Percentiles rank a stretch among this genome's conserved stretches.
These are phyloP conservation scores for Panthera uncia DNA, from an alignment of 2,113 vertebrate genomes.

Conservation along the genomic window DNA sequence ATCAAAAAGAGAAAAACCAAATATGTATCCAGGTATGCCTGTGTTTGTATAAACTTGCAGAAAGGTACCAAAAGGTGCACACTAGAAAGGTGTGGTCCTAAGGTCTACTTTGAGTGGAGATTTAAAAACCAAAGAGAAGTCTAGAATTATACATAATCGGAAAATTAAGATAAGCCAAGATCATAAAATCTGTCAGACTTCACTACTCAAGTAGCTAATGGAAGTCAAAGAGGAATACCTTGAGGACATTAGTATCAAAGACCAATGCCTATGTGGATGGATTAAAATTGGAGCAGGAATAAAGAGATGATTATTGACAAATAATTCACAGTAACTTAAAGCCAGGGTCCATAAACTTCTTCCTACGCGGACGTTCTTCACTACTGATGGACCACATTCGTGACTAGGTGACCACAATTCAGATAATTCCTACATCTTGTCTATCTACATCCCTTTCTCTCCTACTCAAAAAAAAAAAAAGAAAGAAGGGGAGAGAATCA, in stretches of 20 bases:
- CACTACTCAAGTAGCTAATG: not conserved
- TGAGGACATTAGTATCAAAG: not conserved
- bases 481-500: not conserved
- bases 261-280: not conserved
- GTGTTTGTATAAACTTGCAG: not conserved
- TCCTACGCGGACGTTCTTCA: not conserved
- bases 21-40: too few species aligned
- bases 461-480: not conserved
- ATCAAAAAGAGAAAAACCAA: not conserved
- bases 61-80: not conserved
- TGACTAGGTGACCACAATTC: too few species aligned
- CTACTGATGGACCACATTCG: not conserved
- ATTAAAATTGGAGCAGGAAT: not conserved
- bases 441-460: not conserved
- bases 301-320: not conserved
- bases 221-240: not conserved
- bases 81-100: not conserved
- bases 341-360: not conserved
- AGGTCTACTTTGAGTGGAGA: not conserved
- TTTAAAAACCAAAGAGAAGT: not conserved
- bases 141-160: not conserved
- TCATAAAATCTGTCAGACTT: not conserved
- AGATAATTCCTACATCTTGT: not conserved
- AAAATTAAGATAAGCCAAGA: not conserved
- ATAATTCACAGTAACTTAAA: not conserved